Evolutionary conservation across 64 coral and sea anemone genomes (phyloP), one percentile per base, ranked within the genome.

Genomic region (Dendronephthya gigantea): DNA sequence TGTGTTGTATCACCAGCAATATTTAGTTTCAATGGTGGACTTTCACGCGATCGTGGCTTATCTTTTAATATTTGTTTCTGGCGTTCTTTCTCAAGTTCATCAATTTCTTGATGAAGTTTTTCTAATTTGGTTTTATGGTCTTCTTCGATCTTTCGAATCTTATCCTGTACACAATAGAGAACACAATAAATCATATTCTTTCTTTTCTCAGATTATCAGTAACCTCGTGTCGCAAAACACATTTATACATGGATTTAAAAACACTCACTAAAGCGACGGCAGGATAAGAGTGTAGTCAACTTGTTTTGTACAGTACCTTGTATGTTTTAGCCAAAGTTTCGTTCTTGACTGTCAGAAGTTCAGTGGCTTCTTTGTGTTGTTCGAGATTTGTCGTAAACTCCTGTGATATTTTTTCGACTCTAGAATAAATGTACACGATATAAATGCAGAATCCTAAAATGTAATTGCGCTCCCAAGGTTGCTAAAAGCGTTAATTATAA

Each of bases 91-190:
- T 95, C 93, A 37, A 90, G 81, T 31, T 95, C 90, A 33, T 84
- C 86, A 36, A 95, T 56, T 79, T 95, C 87, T 75, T 75, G 83
- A 48, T 89, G 93, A 40, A 95, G 15, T 39, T 51, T 34, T 40
- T 92, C 93, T 13, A 89, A 68, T 35, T 89, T 70, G 10, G 74
- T 79, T 48, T 39, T 85, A 56, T 95, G 87, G 22, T 95, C 90
- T 33, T 87, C 90, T 45, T 95, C 55, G 14, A 95, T 37, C 23
- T 82, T 88, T 2, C 50, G 82, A 19, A 95, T 39, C 65, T 92
- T 95, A 82, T 95, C 93, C 93, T 95, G 12, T 31, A 45, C 41
- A 45, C 41, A 45, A 45, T 11, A 36, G 15, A 23, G 49, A 31
- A 81, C 17, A 79, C 8, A 79, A 34, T 34, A 79, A 16, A 79